Percentiles rank a stretch among this genome's conserved stretches.
These are phyloP conservation scores for Stenichneumon culpator DNA, from an alignment of 2,888 invertebrate genomes.

Conservation along the genomic window DNA sequence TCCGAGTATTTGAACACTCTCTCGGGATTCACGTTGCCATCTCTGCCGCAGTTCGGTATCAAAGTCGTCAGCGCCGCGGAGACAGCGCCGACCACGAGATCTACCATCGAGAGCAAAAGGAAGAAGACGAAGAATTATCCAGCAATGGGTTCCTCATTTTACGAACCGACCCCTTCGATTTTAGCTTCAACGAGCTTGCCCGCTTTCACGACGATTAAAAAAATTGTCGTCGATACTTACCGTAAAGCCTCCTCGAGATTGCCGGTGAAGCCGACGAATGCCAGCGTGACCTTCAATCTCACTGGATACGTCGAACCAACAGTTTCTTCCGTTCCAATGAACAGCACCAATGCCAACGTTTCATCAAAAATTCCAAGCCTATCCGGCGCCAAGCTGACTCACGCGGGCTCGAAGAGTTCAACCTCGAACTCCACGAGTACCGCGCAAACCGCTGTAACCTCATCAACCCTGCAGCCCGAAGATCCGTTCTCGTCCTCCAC, in stretches of 20 bases:
- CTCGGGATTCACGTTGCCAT: conserved; percentile 52
- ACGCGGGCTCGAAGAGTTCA: not conserved
- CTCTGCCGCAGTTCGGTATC: conserved; percentile 64
- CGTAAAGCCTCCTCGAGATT: not conserved
- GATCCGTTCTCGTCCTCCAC: not conserved
- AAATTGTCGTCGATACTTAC: not conserved
- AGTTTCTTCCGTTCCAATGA: conserved; percentile 2
- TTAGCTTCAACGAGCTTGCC: not conserved
- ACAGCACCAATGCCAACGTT: not conserved
- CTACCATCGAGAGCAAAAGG: conserved; percentile 9
- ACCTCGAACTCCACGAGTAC: not conserved
- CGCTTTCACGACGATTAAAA: not conserved
- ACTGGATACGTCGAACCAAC: not conserved
- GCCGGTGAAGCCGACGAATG: not conserved
- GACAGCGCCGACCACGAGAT: conserved; percentile 1
- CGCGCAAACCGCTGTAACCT: not conserved
- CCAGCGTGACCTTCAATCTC: not conserved
- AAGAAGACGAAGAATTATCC: conserved; percentile 34
- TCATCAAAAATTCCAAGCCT: not conserved
- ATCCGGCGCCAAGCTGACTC: not conserved
- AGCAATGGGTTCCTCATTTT: not conserved
- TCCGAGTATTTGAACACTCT: conserved; percentile 14
- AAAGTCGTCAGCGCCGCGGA: conserved; percentile 65
- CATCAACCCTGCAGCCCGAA: not conserved
- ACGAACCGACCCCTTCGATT: not conserved